Evolutionary conservation across 2,113 vertebrate species (phyloP).

Genomic region (Aix galericulata): DNA sequence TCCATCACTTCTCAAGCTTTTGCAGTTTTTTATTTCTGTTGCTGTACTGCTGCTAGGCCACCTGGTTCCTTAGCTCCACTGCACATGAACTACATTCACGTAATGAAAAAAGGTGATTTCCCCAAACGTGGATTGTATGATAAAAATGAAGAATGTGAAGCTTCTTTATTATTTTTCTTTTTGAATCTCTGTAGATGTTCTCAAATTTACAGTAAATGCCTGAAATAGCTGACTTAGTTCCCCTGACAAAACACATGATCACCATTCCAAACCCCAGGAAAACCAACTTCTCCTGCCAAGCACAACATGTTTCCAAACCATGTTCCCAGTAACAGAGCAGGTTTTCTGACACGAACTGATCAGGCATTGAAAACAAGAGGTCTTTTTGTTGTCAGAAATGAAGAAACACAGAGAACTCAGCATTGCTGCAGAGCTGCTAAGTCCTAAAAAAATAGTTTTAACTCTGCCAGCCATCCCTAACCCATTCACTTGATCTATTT

Average conservation of each 20-base stretch:
- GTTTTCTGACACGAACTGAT: background rate
- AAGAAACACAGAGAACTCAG: background rate
- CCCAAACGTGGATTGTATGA: background rate
- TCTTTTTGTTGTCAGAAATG: background rate
- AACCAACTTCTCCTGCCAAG: background rate
- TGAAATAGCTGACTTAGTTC: background rate
- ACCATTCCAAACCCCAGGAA: background rate
- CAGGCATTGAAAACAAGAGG: background rate
- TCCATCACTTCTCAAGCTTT: background rate
- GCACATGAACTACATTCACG: accelerated
- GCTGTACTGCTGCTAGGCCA: background rate
- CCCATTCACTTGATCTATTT: background rate
- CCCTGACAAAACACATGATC: background rate
- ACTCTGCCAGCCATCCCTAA: background rate
- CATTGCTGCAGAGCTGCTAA: accelerated
- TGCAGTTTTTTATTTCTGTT: background rate
- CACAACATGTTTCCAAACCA: background rate
- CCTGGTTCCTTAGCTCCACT: accelerated
- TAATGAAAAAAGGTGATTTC: background rate
- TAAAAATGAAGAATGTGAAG: background rate
- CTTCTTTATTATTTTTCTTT: background rate
- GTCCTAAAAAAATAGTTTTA: background rate
- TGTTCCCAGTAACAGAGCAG: background rate
- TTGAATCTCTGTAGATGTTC: background rate
- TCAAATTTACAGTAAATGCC: background rate